Conservation (phyloP, 2,797 vertebrate genomes). For the Cephalopachus bancanus region DNA sequence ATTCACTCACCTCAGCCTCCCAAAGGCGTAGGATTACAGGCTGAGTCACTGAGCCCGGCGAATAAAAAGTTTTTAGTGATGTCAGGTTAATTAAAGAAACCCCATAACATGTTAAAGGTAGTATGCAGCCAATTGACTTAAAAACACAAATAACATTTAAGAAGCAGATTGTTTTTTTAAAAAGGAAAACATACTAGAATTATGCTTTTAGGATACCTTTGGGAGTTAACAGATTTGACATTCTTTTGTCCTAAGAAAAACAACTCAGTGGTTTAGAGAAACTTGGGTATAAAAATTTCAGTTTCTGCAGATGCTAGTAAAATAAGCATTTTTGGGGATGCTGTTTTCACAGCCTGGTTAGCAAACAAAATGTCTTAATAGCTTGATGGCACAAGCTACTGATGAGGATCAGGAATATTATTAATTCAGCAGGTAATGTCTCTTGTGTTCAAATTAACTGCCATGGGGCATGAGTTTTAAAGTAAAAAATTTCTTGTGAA, state of each 20-base stretch:
- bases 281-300: constrained; percentile 28
- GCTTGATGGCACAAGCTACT: background rate
- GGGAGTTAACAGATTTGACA: background rate
- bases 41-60: no score
- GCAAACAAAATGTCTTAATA: constrained; percentile 31
- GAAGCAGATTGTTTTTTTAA: constrained; percentile 6
- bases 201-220: background rate
- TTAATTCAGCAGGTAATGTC: constrained; percentile 36
- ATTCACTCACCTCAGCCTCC: no score
- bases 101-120: background rate
- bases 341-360: constrained; percentile 46
- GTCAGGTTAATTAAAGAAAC: constrained; percentile 63
- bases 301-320: constrained; percentile 26
- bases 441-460: constrained; percentile 2
- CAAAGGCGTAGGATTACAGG: no score
- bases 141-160: constrained; percentile 17
- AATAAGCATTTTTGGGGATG: constrained; percentile 5
- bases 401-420: background rate
- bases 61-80: constrained; percentile 62
- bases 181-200: background rate
- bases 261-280: constrained; percentile 55
- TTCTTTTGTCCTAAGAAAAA: constrained; percentile 66
- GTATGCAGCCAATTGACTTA: constrained; percentile 20
- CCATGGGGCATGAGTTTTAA: constrained; percentile 55
- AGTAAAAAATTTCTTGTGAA: constrained; percentile 61